These are phyloP conservation scores for Manis javanica DNA, from an alignment of 2,797 vertebrate species.

Conservation along the genomic window DNA sequence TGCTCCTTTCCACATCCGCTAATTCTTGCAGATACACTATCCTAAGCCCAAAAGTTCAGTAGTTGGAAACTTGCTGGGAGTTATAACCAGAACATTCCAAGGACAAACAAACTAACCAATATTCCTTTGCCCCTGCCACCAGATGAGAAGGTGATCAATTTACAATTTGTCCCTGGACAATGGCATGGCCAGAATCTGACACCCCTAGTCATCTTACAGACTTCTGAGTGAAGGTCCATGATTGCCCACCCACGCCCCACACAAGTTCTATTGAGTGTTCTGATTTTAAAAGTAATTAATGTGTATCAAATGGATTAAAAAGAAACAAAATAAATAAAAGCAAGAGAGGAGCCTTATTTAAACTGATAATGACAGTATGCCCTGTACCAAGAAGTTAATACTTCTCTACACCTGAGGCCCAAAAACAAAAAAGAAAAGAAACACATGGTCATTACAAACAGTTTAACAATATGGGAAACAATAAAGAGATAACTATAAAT, in stretches of 20 bases:
- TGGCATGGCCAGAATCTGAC: neutral
- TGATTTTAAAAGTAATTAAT: neutral
- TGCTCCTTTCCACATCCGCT: neutral
- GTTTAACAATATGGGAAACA: neutral
- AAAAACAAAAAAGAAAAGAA: neutral
- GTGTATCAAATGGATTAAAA: neutral
- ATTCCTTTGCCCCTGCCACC: neutral
- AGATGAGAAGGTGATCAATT: neutral
- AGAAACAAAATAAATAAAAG: neutral
- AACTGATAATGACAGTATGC: neutral
- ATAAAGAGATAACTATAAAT: neutral
- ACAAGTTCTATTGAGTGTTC: neutral
- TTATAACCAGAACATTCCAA: neutral
- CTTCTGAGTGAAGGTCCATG: neutral
- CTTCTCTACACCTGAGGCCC: neutral
- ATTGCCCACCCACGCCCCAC: neutral
- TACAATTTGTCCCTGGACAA: neutral
- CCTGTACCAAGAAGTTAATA: neutral
- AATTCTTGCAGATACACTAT: neutral
- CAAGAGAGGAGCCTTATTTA: neutral
- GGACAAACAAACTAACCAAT: neutral
- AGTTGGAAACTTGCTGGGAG: neutral
- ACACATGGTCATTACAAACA: neutral
- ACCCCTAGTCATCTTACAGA: neutral
- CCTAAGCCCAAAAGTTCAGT: neutral